A percentile compares a stretch with the other conserved stretches of the same genome.
Evolutionary conservation across 2,888 invertebrate species (phyloP).

Genomic region (Unio delphinus): DNA sequence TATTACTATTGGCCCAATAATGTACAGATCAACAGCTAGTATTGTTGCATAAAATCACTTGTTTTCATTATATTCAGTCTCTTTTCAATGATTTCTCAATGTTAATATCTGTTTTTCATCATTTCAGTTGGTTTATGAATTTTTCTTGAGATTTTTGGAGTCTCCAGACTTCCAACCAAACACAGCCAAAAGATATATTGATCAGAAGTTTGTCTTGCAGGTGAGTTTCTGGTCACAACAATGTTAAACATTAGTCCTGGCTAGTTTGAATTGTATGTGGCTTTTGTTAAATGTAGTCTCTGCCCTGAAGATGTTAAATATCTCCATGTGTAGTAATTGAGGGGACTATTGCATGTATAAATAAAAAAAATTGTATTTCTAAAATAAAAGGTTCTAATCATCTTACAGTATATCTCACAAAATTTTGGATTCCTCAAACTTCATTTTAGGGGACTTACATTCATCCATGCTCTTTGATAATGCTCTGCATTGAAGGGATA

Average conservation of each 20-base stretch:
- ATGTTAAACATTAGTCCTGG: neutral
- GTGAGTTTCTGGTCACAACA: slow-evolving; percentile 72
- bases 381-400: too few species aligned
- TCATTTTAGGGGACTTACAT: too few species aligned
- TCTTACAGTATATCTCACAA: too few species aligned
- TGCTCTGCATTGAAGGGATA: too few species aligned
- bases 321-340: neutral
- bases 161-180: slow-evolving; percentile 88
- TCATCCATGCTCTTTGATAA: too few species aligned
- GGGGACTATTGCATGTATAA: too few species aligned
- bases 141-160: slow-evolving; percentile 71
- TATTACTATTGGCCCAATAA: too few species aligned
- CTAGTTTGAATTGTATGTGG: neutral
- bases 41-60: neutral
- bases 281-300: too few species aligned
- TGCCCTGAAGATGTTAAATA: neutral
- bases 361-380: too few species aligned
- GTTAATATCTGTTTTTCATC: slow-evolving; percentile 17
- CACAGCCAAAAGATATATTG: slow-evolving; percentile 92
- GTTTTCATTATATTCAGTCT: neutral
- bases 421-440: too few species aligned
- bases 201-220: slow-evolving; percentile 95
- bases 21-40: too few species aligned
- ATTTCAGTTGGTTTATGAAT: slow-evolving; percentile 71
- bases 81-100: neutral